Evolutionary conservation across 2,113 vertebrate genomes (phyloP), one percentile per base, ranked within the genome.

Genomic region (Lophochroa leadbeateri): DNA sequence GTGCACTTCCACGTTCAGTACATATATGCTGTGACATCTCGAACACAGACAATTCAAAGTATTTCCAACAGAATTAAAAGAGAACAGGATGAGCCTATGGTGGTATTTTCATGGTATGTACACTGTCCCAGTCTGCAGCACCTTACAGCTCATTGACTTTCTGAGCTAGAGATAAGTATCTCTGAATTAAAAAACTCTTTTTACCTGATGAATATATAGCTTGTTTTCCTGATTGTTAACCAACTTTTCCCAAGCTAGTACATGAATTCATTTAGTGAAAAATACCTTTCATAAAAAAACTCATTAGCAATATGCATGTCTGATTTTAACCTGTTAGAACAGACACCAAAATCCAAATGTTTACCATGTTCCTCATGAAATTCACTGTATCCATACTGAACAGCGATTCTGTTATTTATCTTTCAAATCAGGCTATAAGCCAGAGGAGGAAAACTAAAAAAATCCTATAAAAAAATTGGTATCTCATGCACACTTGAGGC

Each of bases 401-500:
- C 7, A 71, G n/a, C n/a, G 33, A 93, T 86, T 96, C 53, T 91
- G 49, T 70, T 92, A 61, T 17, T 76, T 70, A n/a, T 94, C 61
- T 91, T 71, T 65, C 41, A 65, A 88, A 53, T 82, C 72, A 55
- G 13, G 60, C 47, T 81, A 37, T 3, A 76, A 19, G 4, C 10
- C 20, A 88, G 33, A 86, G 24, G 5, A 21, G 61, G 63, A 88
- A 63, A 88, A 84, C 55, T 39, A 85, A 70, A 61, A 37, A 74
- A 35, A 28, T 77, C 80, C 69, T 85, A 57, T 77, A 86, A 96
- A 72, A 65, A 91, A 88, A 44, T 92, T 92, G 44, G 35, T 82
- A 95, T n/a, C 75, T 97, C 77, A 86, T 75, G 94, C 52, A 88
- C 46, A 92, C 3, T 49, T 33, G 57, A 86, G 52, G 52, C n/a